Evolutionary conservation across 2,888 invertebrate genomes (phyloP), one percentile per base, ranked within the genome.

Genomic region (Camponotus fellah): DNA sequence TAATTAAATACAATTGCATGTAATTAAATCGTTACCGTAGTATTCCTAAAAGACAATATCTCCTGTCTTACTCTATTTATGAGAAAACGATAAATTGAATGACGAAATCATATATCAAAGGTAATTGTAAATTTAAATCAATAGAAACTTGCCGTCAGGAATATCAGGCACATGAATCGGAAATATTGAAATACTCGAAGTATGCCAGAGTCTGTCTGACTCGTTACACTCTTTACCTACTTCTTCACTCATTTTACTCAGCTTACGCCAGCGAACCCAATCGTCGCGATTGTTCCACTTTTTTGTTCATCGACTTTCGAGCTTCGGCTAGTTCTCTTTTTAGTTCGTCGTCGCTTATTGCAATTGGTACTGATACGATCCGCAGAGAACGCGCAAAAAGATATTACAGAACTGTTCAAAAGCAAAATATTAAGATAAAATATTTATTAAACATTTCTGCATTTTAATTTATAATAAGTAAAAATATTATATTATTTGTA

Each of bases 121-220:
- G 32, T 26, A 58, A n/a, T 68, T 46, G 17, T 21, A 49, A 62
- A 71, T 79, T 46, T 69, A 62, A 46, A 80, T 49, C 60, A 26
- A 14, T 26, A n/a, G 46, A 37, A 69, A 69, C 60, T 60, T 60
- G 8, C 6, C 43, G 43, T 68, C 68, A 43, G 46, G 60, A 69
- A 49, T 66, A 66, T 79, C 69, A 17, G 17, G 37, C 12, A 62
- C 37, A 34, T 46, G 43, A 71, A 80, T 69, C 60, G 12, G 37
- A 80, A 80, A 71, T 62, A 60, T 37, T 80, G 71, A 32, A 80
- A 80, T 80, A 80, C 37, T 60, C 37, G 60, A 79, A 79, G 49
- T 79, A 46, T 60, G 34, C 34, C 26, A 1, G 32, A 56, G 32
- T n/a, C 43, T 40, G 69, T 58, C 46, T 14, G 69, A 80, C 49